Base-by-base conservation (phyloP, 2,888 invertebrate genomes). In the Agonopterix heracliana region DNA sequence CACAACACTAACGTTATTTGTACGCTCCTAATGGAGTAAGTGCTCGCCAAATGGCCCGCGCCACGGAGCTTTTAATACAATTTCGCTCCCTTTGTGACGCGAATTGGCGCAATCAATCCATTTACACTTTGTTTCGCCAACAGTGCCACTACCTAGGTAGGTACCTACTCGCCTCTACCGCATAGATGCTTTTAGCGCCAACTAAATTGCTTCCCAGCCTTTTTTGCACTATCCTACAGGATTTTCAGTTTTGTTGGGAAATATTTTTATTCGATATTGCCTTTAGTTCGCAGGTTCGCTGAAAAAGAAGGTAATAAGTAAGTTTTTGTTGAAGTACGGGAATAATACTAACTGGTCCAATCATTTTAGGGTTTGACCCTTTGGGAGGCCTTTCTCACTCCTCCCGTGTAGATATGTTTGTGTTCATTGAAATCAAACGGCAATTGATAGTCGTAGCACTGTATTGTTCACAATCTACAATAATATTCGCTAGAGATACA, bases 31-130 rank as follows among this genome's bases (percentile, higher is more conserved):
- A 88, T 85, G 75, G 80, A 85, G 76, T 86, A 87, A 88, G 87
- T 87, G 87, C 87, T 82, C 71, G 75, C 66, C 78, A 86, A 87
- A 86, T 85, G 86, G 87, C 75, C 74, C 75, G 80, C 68, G 85
- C 82, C 80, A 76, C 82, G 82, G 78, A 80, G 86, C 86, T 86
- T 87, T 87, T 89, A 89, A 89, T 88, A 80, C 81, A 84, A 89
- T 89, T 86, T 81, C 66, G 62, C 66, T 77, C 81, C 88, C 89
- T 89, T 89, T 89, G 89, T 88, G 81, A 64, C 59, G 64, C 66
- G 69, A 89, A 89, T 89, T 89, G 89, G 78, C 77, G 81, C 89
- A 88, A 89, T 89, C 89, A 88, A 85, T 89, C 86, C 89, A 89
- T 89, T 89, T 89, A 86, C 87, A 86, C 89, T 89, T 84, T 89